Conservation (phyloP, 2,888 invertebrate species). For the Physocephala rufipes region DNA sequence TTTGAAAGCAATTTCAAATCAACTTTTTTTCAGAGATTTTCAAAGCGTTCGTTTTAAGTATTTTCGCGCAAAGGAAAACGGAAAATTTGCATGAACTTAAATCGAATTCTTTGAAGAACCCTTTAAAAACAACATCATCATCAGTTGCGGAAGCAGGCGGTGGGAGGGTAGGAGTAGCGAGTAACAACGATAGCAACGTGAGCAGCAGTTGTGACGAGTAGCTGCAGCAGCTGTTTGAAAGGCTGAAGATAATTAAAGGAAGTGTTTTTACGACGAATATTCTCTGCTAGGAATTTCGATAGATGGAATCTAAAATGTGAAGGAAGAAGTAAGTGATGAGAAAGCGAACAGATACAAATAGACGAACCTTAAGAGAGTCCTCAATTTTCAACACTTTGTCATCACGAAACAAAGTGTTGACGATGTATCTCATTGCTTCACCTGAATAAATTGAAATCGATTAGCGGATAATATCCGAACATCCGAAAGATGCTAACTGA, state of each 20-base stretch:
- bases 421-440: conserved; percentile 27
- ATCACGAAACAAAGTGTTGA: too few relatives aligned
- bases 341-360: not conserved
- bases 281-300: conserved; percentile 16
- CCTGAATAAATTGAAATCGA: conserved; percentile 25
- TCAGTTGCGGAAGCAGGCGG: too few relatives aligned
- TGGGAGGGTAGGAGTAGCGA: too few relatives aligned
- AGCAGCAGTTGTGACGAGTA: too few relatives aligned
- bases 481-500: not conserved
- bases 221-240: too few relatives aligned
- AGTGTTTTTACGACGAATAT: not conserved
- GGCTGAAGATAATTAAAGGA: not conserved
- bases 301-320: too few relatives aligned
- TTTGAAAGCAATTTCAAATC: not conserved
- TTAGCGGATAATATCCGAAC: not conserved
- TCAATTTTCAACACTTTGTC: conserved; percentile 14
- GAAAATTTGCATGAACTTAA: conserved; percentile 22
- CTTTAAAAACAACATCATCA: conserved; percentile 1
- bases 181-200: too few relatives aligned
- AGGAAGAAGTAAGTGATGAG: not conserved
- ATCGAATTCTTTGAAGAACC: conserved; percentile 20
- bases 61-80: not conserved
- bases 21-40: not conserved
- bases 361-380: conserved; percentile 8
- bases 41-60: not conserved